Evolutionary conservation across 2,888 invertebrate species (phyloP).

Genomic region (Deilephila porcellus): DNA sequence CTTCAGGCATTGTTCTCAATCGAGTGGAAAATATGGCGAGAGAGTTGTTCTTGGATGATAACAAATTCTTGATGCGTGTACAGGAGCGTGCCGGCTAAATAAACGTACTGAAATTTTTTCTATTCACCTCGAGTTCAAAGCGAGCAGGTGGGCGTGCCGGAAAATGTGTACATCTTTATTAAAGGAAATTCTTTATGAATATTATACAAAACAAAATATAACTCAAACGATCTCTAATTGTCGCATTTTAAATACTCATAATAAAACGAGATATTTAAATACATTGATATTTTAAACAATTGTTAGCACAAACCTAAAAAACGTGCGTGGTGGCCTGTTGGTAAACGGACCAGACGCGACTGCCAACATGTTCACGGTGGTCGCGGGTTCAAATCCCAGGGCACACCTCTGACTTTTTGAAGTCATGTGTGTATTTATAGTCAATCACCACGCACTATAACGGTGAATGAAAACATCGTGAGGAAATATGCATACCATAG

Average conservation of each 20-base stretch:
- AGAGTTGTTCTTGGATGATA: slow-evolving; percentile 19
- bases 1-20: slow-evolving; percentile 12
- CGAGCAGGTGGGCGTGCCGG: slow-evolving; percentile 18
- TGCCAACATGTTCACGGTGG: too few relatives aligned
- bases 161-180: slow-evolving; percentile 14
- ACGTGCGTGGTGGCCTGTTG: too few relatives aligned
- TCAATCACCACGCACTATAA: too few relatives aligned
- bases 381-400: too few relatives aligned
- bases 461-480: too few relatives aligned
- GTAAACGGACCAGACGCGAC: too few relatives aligned
- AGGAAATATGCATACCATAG: too few relatives aligned
- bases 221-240: not conserved
- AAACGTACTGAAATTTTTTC: slow-evolving; percentile 8
- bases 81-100: slow-evolving; percentile 17
- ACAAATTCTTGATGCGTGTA: slow-evolving; percentile 24
- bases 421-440: too few relatives aligned
- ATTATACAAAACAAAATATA: slow-evolving; percentile 9
- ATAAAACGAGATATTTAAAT: not conserved
- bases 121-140: slow-evolving; percentile 1
- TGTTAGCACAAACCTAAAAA: not conserved
- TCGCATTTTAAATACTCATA: too few relatives aligned
- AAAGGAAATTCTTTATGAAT: not conserved
- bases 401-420: too few relatives aligned
- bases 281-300: not conserved
- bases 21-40: slow-evolving; percentile 20